Percentiles rank a stretch among this genome's conserved stretches.
Evolutionary conservation across 2,113 vertebrate genomes (phyloP).

Genomic region (Trogon melanurus): DNA sequence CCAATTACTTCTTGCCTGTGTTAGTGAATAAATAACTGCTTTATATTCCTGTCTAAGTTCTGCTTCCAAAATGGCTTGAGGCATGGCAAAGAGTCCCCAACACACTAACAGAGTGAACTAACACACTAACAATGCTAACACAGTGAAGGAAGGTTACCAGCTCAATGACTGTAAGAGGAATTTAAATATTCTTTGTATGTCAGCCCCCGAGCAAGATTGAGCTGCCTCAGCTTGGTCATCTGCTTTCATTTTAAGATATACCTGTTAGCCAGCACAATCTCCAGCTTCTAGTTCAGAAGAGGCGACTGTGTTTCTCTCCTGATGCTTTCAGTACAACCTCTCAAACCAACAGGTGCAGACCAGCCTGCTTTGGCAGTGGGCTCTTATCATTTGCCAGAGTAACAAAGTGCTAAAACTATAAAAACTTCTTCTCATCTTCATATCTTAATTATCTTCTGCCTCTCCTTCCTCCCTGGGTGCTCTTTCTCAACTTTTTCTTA

Average conservation of each 20-base stretch:
- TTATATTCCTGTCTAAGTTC: background rate
- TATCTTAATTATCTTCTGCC: background rate
- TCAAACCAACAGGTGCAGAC: background rate
- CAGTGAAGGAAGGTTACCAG: background rate
- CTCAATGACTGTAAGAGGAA: background rate
- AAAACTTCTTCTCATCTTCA: background rate
- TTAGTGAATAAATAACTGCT: background rate
- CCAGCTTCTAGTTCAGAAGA: background rate
- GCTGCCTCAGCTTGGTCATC: background rate
- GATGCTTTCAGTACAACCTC: background rate
- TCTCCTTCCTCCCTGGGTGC: background rate
- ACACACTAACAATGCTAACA: background rate
- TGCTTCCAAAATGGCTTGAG: background rate
- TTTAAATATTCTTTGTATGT: background rate
- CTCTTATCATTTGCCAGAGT: background rate
- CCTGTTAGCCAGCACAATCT: background rate
- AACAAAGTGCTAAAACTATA: background rate
- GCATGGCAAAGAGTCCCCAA: background rate
- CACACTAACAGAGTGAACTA: background rate
- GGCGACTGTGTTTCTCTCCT: background rate
- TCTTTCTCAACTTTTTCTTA: background rate
- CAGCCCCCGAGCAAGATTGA: background rate
- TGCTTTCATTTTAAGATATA: background rate
- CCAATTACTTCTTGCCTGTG: accelerated
- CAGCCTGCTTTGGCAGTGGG: background rate